Evolutionary conservation across 64 coral and sea anemone genomes (phyloP).

Genomic region (Pocillopora verrucosa): DNA sequence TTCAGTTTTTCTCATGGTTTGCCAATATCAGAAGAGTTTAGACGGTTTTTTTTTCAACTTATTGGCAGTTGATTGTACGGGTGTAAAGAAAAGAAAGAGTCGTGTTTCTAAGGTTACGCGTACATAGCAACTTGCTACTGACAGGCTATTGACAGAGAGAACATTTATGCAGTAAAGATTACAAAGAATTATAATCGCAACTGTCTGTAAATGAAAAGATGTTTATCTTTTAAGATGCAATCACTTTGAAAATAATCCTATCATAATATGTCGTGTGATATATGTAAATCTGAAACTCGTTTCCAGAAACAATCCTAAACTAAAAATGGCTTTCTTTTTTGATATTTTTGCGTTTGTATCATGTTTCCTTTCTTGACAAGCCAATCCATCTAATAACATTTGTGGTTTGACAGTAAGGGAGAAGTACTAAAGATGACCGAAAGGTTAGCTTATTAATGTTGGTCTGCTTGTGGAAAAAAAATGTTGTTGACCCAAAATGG

Average conservation of each 20-base stretch:
- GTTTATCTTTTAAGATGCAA: not conserved
- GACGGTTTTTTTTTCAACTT: not conserved
- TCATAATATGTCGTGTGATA: not conserved
- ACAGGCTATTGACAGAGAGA: not conserved
- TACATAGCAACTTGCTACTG: constrained; percentile 27
- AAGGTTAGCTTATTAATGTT: not conserved
- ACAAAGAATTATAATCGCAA: not conserved
- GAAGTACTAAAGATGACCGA: not conserved
- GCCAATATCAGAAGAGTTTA: not conserved
- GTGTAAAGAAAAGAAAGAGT: not conserved
- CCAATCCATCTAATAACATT: too few species aligned
- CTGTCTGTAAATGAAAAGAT: not conserved
- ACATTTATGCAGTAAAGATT: too few species aligned
- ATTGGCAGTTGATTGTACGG: not conserved
- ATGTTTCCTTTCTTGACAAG: too few species aligned
- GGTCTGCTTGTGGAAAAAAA: too few species aligned
- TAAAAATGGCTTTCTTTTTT: not conserved
- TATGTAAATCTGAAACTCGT: not conserved
- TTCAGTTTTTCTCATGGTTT: not conserved
- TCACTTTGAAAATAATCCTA: not conserved
- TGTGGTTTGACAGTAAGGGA: too few species aligned
- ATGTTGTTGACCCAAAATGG: too few species aligned
- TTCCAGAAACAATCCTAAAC: not conserved
- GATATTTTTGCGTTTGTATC: too few species aligned
- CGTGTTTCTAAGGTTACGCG: constrained; percentile 15